Evolutionary conservation across 2,797 vertebrate genomes (phyloP).

Genomic region (Centroberyx gerrardi): DNA sequence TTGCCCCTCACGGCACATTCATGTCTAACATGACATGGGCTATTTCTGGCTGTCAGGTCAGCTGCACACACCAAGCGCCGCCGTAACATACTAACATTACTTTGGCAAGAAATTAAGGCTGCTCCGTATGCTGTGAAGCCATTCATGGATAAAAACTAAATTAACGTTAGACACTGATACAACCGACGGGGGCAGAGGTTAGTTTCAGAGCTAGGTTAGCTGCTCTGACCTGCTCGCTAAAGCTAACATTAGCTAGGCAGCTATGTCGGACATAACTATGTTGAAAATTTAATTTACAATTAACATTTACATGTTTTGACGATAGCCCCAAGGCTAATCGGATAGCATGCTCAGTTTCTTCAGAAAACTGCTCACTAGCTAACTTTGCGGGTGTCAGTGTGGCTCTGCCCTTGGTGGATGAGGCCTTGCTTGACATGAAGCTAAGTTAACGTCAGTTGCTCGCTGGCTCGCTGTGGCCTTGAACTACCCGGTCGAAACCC

Average conservation of each 20-base stretch:
- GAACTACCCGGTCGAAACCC: not conserved
- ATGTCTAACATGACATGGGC: slow-evolving; percentile 19
- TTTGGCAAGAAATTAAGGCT: not conserved
- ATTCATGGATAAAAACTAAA: not conserved
- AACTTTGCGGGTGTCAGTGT: slow-evolving; percentile 5
- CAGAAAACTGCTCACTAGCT: not conserved
- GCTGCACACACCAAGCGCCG: slow-evolving; percentile 5
- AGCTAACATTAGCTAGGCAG: too few relatives aligned
- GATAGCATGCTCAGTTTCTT: not conserved
- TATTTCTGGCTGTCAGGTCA: slow-evolving; percentile 50
- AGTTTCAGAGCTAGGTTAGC: not conserved
- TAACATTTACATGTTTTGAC: not conserved
- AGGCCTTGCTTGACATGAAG: slow-evolving; percentile 50
- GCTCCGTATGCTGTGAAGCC: not conserved
- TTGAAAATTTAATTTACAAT: not conserved
- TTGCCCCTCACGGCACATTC: not conserved
- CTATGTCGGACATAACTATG: not conserved
- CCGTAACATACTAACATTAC: not conserved
- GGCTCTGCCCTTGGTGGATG: slow-evolving; percentile 42
- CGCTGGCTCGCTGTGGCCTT: not conserved
- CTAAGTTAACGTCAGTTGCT: slow-evolving; percentile 28
- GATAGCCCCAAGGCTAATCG: not conserved
- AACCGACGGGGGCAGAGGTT: not conserved
- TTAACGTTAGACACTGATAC: too few relatives aligned
- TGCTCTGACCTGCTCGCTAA: too few relatives aligned